Evolutionary conservation across 2,113 vertebrate genomes (phyloP).

Genomic region (Trichomycterus rosablanca): DNA sequence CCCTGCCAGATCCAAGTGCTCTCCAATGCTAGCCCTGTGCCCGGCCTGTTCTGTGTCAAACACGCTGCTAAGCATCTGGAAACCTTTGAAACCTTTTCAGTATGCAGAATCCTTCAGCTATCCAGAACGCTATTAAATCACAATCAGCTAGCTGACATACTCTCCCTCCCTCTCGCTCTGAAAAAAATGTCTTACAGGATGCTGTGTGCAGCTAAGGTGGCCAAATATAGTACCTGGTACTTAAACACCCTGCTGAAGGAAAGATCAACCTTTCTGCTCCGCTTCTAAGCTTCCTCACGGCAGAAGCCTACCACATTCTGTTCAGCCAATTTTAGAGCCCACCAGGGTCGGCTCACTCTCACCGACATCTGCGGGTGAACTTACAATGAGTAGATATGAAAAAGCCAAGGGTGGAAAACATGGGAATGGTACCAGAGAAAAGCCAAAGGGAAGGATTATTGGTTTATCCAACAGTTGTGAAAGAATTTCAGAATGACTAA

Average conservation of each 20-base stretch:
- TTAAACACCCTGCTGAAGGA: conserved; percentile 15
- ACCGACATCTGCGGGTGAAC: conserved; percentile 1
- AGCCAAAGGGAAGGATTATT: too few relatives aligned
- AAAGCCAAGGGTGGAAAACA: neutral
- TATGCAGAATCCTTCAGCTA: conserved; percentile 21
- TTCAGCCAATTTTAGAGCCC: conserved; percentile 2
- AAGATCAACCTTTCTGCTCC: neutral
- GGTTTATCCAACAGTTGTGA: too few relatives aligned
- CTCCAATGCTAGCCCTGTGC: conserved; percentile 7
- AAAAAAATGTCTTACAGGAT: conserved; percentile 28
- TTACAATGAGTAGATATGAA: conserved; percentile 3
- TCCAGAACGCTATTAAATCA: conserved; percentile 18
- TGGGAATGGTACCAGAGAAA: neutral
- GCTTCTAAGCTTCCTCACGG: conserved; percentile 13
- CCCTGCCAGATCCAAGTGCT: neutral
- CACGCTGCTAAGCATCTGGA: conserved; percentile 31
- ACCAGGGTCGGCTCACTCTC: neutral
- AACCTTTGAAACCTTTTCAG: conserved; percentile 32
- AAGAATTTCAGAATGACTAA: too few relatives aligned
- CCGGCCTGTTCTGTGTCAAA: conserved; percentile 34
- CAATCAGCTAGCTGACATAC: conserved; percentile 26
- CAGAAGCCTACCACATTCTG: conserved; percentile 5
- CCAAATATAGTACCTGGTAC: conserved; percentile 33
- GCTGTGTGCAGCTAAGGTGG: conserved; percentile 11
- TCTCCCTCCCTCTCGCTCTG: neutral